phyloP scores from a whole-genome alignment of 1,140 invertebrate species.

The Leptinotarsa undecemlineata region DNA sequence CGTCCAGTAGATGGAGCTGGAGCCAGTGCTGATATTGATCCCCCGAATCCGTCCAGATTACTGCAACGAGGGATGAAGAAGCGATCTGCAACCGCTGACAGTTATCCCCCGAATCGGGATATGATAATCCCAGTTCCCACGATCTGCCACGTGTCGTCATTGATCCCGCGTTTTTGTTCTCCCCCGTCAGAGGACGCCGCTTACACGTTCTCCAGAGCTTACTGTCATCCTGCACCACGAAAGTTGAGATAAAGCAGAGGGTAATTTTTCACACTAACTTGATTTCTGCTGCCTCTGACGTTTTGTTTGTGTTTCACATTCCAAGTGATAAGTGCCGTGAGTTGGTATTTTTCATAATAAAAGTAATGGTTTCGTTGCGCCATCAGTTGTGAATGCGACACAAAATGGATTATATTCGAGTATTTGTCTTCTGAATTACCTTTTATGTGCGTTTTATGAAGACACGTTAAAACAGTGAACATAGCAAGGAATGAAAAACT shows the following conservation, averaged over 20 bases:
- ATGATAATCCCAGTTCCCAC: slow-evolving; percentile 19
- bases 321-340: too few species aligned
- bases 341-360: too few species aligned
- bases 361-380: too few species aligned
- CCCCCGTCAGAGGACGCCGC: slow-evolving; percentile 21
- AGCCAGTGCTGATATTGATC: background rate
- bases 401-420: too few species aligned
- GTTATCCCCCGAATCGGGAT: slow-evolving; percentile 10
- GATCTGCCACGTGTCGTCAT: slow-evolving; percentile 15
- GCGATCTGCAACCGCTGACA: background rate
- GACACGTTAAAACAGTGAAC: too few species aligned
- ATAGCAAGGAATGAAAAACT: too few species aligned
- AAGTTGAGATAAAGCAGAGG: background rate
- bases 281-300: background rate
- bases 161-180: background rate
- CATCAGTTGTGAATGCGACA: too few species aligned
- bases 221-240: background rate
- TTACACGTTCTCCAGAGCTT: background rate
- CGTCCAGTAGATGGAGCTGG: background rate
- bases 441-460: too few species aligned
- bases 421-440: too few species aligned
- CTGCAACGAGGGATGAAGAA: background rate
- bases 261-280: background rate
- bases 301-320: background rate
- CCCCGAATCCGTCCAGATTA: background rate